Percentiles rank a stretch among this genome's conserved stretches.
Evolutionary conservation across 2,888 invertebrate species (phyloP).

Genomic region (Lordiphosa andalusiaca): DNA sequence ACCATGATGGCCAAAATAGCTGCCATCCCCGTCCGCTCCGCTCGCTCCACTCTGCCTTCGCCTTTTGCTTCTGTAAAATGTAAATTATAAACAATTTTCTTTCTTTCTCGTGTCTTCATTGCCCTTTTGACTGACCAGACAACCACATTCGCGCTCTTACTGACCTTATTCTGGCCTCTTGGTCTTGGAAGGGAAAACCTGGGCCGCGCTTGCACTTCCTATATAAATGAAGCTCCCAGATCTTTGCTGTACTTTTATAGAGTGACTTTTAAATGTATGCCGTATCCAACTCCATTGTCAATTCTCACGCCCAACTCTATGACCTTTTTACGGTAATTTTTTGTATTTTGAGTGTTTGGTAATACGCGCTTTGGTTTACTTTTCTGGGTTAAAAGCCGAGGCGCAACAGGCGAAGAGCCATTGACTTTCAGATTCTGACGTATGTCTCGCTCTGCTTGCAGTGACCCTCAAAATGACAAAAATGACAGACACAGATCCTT

Average conservation of each 20-base stretch:
- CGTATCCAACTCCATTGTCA: conserved; percentile 31
- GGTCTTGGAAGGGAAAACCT: conserved; percentile 9
- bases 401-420: conserved; percentile 11
- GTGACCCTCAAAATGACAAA: conserved; percentile 40
- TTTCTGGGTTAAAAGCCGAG: conserved; percentile 29
- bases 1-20: conserved; percentile 62
- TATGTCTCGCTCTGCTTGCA: conserved; percentile 53
- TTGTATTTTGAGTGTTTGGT: conserved; percentile 38
- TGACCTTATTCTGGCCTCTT: conserved; percentile 46
- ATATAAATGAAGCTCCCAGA: conserved; percentile 1
- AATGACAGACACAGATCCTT: conserved; percentile 64
- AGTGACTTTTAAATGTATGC: conserved; percentile 46
- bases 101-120: conserved; percentile 30
- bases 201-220: conserved; percentile 18
- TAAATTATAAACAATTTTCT: conserved; percentile 50
- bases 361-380: conserved; percentile 21
- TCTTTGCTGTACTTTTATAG: conserved; percentile 42
- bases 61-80: background rate
- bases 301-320: conserved; percentile 61
- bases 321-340: conserved; percentile 62
- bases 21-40: conserved; percentile 12
- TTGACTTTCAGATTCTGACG: conserved; percentile 3
- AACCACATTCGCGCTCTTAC: conserved; percentile 21
- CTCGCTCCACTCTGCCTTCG: background rate
- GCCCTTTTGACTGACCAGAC: conserved; percentile 30